A percentile compares a stretch with the other conserved stretches of the same genome.
Evolutionary conservation across 2,888 invertebrate species (phyloP).

Genomic region (Mesorhabditis belari): DNA sequence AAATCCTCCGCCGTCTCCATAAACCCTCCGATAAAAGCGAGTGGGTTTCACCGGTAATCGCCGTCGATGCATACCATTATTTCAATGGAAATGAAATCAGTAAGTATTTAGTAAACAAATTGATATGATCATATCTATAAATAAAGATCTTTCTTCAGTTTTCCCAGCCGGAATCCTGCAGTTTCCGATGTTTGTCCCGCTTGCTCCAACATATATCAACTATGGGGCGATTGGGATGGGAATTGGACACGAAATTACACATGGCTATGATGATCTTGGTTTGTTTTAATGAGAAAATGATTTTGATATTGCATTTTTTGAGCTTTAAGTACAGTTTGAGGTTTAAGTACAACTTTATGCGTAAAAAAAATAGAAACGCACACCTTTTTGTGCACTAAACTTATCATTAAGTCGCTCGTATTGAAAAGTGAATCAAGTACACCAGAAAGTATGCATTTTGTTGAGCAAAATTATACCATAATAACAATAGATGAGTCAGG

Average conservation of each 20-base stretch:
- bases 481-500: no score
- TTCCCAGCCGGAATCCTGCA: slow-evolving; percentile 47
- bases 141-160: slow-evolving; percentile 19
- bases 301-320: no score
- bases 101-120: slow-evolving; percentile 1
- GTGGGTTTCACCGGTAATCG: slow-evolving; percentile 36
- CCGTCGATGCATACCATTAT: slow-evolving; percentile 41
- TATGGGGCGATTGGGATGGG: slow-evolving; percentile 47
- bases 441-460: no score
- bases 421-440: no score
- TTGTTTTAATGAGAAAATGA: background rate
- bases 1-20: slow-evolving; percentile 19
- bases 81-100: slow-evolving; percentile 41
- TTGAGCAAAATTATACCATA: no score
- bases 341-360: no score
- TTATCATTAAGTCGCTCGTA: no score
- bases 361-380: no score
- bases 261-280: slow-evolving; percentile 48
- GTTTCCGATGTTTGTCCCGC: slow-evolving; percentile 40
- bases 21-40: slow-evolving; percentile 13
- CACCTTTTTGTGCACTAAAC: no score
- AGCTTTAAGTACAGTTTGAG: no score
- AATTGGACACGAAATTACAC: slow-evolving; percentile 47
- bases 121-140: background rate
- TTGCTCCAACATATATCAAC: slow-evolving; percentile 37